Conservation (phyloP, 2,888 invertebrate species). For the Sturmia bella region DNA sequence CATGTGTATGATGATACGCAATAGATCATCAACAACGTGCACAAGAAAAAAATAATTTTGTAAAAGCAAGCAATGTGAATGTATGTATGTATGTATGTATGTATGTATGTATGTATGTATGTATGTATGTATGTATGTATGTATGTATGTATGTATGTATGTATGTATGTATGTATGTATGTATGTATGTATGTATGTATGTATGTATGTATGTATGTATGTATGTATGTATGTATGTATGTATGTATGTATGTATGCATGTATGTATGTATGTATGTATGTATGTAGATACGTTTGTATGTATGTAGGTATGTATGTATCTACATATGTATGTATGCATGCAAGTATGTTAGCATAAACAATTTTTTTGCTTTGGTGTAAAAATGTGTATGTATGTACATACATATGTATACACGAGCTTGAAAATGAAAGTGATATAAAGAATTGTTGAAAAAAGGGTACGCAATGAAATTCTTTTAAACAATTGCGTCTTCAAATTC, state of each 20-base stretch:
- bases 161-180: neutral
- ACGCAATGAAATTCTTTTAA: too few species aligned
- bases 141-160: neutral
- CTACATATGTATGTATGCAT: neutral
- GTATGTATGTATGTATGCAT: neutral
- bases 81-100: neutral
- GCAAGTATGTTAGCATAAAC: too few species aligned
- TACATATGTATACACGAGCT: too few species aligned
- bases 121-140: neutral
- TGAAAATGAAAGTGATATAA: too few species aligned
- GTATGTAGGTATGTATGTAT: neutral
- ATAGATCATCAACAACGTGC: too few species aligned
- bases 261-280: neutral
- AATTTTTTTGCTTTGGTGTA: too few species aligned
- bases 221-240: neutral
- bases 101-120: neutral
- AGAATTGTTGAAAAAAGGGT: too few species aligned
- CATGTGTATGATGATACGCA: too few species aligned
- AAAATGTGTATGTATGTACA: too few species aligned
- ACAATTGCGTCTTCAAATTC: too few species aligned
- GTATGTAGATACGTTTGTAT: neutral
- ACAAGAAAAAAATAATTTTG: too few species aligned
- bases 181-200: neutral
- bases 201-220: neutral
- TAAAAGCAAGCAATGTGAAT: too few species aligned